Conservation (phyloP, 2,113 vertebrate genomes). For the Oceanites oceanicus region DNA sequence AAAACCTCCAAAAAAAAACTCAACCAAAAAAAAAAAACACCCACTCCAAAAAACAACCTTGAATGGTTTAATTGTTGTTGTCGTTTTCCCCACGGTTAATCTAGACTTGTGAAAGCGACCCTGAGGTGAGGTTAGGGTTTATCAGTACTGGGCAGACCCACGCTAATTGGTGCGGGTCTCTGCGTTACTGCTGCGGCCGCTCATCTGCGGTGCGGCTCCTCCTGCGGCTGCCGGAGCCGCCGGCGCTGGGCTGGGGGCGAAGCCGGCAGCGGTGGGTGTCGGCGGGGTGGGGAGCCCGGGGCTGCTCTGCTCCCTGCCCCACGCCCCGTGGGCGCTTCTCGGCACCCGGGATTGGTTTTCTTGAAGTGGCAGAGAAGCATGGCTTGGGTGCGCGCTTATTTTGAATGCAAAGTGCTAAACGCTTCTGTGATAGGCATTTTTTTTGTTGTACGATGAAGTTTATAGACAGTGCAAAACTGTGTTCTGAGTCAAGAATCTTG, state of each 20-base stretch:
- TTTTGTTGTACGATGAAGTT: neutral
- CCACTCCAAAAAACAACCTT: neutral
- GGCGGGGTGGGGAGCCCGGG: neutral
- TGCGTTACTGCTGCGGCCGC: rapidly evolving
- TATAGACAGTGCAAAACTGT: neutral
- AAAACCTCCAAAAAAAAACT: neutral
- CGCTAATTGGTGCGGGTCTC: neutral
- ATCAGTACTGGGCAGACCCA: neutral
- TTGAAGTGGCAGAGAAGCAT: neutral
- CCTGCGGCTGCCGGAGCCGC: too few relatives aligned
- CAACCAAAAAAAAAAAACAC: too few relatives aligned
- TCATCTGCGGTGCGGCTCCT: neutral
- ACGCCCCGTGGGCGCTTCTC: rapidly evolving
- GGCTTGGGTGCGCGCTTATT: neutral
- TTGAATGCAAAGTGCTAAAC: neutral
- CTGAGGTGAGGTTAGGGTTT: neutral
- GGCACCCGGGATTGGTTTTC: rapidly evolving
- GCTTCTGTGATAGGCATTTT: neutral
- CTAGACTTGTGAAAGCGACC: neutral
- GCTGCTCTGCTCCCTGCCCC: neutral
- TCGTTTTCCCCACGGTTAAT: neutral
- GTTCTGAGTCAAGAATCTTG: neutral
- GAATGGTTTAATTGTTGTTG: conserved; percentile 37
- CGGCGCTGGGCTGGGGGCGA: neutral
- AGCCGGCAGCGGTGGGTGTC: rapidly evolving